Percentiles rank a stretch among this genome's conserved stretches.
Conservation (phyloP, 1,140 invertebrate genomes). For the Polypedilum pembai region DNA sequence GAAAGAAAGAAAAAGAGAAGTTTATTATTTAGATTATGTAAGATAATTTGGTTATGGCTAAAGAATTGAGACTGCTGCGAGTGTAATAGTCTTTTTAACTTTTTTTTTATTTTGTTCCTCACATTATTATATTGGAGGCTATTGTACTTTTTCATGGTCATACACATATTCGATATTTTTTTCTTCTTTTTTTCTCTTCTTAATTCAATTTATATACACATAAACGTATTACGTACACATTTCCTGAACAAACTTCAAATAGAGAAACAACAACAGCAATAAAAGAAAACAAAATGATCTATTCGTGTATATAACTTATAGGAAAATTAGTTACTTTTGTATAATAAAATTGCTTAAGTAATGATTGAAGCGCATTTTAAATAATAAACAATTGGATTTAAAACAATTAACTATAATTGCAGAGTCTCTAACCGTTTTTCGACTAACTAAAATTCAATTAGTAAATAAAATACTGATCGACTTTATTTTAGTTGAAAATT, state of each 20-base stretch:
- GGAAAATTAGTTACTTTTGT: too few species aligned
- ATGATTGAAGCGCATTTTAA: too few species aligned
- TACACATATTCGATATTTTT: conserved; percentile 19
- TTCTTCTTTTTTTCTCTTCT: conserved; percentile 5
- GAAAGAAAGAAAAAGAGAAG: not conserved
- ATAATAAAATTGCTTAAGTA: too few species aligned
- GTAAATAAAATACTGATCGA: too few species aligned
- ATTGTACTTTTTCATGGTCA: conserved; percentile 18
- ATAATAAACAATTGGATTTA: too few species aligned
- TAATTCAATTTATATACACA: conserved; percentile 15
- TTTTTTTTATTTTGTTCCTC: conserved; percentile 9
- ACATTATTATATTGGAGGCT: conserved; percentile 15
- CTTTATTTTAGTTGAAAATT: too few species aligned
- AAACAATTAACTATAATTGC: too few species aligned
- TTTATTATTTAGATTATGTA: not conserved
- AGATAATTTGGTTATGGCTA: not conserved
- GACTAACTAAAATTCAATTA: too few species aligned
- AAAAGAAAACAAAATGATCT: not conserved
- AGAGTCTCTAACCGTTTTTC: too few species aligned
- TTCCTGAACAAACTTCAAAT: conserved; percentile 6
- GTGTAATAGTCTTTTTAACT: conserved; percentile 7
- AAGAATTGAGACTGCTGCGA: conserved; percentile 16
- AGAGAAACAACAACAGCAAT: conserved; percentile 3
- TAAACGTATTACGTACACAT: conserved; percentile 12
- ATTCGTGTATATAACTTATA: not conserved